These are phyloP conservation scores for Papilio helenus DNA, from an alignment of 1,140 invertebrate genomes.

Conservation along the genomic window DNA sequence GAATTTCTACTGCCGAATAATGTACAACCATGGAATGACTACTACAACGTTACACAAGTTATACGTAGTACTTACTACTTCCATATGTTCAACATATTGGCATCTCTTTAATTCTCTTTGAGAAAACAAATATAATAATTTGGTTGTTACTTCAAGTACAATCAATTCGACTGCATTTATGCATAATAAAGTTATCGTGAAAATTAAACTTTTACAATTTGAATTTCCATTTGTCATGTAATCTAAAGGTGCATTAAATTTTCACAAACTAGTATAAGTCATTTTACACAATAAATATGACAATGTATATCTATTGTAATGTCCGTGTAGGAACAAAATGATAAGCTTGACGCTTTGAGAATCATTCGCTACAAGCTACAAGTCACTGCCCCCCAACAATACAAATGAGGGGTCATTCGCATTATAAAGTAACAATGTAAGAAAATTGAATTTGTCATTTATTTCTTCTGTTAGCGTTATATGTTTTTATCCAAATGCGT, in stretches of 20 bases:
- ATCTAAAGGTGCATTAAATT: background rate
- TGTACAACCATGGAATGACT: too few species aligned
- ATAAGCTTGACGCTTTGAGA: slow-evolving; percentile 1
- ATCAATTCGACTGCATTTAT: background rate
- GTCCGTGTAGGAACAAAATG: background rate
- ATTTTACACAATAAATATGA: background rate
- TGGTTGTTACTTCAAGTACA: background rate
- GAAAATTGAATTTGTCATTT: background rate
- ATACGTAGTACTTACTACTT: too few species aligned
- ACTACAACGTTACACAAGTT: background rate
- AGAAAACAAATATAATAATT: too few species aligned
- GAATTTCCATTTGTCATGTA: background rate
- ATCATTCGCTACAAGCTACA: background rate
- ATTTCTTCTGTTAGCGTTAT: background rate
- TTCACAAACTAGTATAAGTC: too few species aligned
- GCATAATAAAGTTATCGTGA: background rate
- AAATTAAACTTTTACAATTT: background rate
- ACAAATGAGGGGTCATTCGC: slow-evolving; percentile 3
- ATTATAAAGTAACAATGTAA: background rate
- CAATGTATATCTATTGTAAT: background rate
- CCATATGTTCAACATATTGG: too few species aligned
- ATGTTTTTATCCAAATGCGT: too few species aligned
- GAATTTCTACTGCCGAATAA: background rate
- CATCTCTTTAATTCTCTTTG: too few species aligned
- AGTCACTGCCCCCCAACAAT: slow-evolving; percentile 22